A percentile compares a stretch with the other conserved stretches of the same genome.
phyloP scores from a whole-genome alignment of 2,113 vertebrate species.

The Seriola quinqueradiata region DNA sequence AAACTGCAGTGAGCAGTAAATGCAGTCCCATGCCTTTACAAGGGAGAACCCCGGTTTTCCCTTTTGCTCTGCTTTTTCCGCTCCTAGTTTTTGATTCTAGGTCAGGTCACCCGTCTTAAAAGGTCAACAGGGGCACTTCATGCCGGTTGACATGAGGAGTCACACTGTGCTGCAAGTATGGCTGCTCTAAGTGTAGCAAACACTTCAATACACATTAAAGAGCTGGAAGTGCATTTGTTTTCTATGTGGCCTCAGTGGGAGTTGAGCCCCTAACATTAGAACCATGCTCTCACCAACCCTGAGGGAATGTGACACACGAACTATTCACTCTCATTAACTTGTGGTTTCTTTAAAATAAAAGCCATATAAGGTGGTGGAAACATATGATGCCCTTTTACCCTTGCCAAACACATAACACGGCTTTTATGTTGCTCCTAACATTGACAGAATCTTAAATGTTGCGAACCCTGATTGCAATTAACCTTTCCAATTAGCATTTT shows the following conservation, averaged over 20 bases:
- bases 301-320: not conserved
- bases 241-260: not conserved
- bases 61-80: constrained; percentile 61
- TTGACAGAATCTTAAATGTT: not conserved
- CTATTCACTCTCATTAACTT: not conserved
- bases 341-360: constrained; percentile 3
- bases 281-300: not conserved
- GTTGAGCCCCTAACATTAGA: not conserved
- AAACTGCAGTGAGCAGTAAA: constrained; percentile 62
- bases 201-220: not conserved
- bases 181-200: constrained; percentile 5
- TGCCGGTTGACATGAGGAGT: constrained; percentile 9
- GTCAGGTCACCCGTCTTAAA: constrained; percentile 42
- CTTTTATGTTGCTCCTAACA: not conserved
- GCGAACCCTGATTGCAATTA: not conserved
- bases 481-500: not conserved
- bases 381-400: not conserved
- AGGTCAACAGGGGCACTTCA: constrained; percentile 20
- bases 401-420: not conserved
- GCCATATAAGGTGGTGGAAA: not conserved
- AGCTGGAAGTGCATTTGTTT: not conserved
- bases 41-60: constrained; percentile 73
- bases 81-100: constrained; percentile 44
- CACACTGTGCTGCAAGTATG: not conserved
- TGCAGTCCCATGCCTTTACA: constrained; percentile 62